A percentile compares a stretch with the other conserved stretches of the same genome.
Evolutionary conservation across 1,140 invertebrate genomes (phyloP).

Genomic region (Gryllus bimaculatus): DNA sequence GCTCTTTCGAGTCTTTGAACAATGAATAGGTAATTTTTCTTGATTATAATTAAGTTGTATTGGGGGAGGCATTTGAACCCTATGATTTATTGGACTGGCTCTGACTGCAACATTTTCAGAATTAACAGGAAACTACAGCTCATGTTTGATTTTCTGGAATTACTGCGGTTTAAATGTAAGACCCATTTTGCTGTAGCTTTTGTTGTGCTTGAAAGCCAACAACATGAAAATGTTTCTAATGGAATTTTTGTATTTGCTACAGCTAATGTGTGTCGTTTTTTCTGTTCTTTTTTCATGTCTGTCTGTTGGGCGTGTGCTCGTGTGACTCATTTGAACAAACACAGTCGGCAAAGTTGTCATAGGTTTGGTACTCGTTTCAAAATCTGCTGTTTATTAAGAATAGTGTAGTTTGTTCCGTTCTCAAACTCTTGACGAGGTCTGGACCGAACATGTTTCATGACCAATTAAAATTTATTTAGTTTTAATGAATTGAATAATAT

Average conservation of each 20-base stretch:
- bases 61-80: too few relatives aligned
- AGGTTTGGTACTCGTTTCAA: conserved; percentile 34
- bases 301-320: conserved; percentile 23
- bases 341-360: conserved; percentile 43
- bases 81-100: too few relatives aligned
- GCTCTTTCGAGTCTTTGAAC: too few relatives aligned
- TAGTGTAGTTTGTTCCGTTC: conserved; percentile 15
- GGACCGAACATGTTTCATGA: too few relatives aligned
- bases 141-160: neutral
- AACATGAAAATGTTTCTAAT: neutral
- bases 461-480: too few relatives aligned
- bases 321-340: conserved; percentile 7
- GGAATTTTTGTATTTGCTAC: neutral
- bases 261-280: conserved; percentile 16
- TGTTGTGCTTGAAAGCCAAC: conserved; percentile 1
- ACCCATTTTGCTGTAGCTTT: neutral
- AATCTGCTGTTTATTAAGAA: conserved; percentile 14
- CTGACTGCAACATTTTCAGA: neutral
- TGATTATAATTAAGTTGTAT: too few relatives aligned
- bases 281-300: conserved; percentile 31
- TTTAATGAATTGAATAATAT: too few relatives aligned
- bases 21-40: too few relatives aligned
- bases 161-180: neutral
- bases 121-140: neutral
- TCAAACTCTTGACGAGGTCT: conserved; percentile 5